These are phyloP conservation scores for Otocyon megalotis DNA, from an alignment of 2,113 vertebrate species.

Conservation along the genomic window DNA sequence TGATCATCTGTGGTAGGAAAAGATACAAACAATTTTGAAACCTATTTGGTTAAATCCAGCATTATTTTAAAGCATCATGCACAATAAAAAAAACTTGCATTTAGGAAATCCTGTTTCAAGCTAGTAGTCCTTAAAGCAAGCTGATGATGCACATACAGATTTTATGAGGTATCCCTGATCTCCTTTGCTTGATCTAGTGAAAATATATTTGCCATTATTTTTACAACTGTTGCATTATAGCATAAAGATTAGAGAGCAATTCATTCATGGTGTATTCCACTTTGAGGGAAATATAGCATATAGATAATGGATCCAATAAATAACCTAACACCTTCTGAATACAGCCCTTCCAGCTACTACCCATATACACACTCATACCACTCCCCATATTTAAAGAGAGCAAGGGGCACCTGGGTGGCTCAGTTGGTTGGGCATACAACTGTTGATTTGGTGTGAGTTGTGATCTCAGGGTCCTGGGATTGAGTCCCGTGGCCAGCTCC, in stretches of 20 bases:
- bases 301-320: background rate
- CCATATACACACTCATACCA: background rate
- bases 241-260: background rate
- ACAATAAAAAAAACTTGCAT: background rate
- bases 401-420: background rate
- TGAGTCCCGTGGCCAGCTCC: background rate
- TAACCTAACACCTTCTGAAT: background rate
- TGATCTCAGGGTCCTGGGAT: background rate
- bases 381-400: background rate
- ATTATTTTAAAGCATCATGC: background rate
- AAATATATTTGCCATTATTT: conserved; percentile 10
- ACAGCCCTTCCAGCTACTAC: background rate
- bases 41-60: background rate
- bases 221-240: background rate
- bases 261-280: background rate
- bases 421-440: background rate
- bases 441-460: background rate
- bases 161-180: background rate
- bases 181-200: background rate
- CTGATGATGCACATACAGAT: background rate
- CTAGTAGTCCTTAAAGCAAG: background rate
- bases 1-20: background rate
- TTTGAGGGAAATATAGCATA: background rate
- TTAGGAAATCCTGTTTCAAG: background rate
- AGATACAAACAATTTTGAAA: background rate